Evolutionary conservation across 2,888 invertebrate genomes (phyloP).

Genomic region (Lymantria dispar): DNA sequence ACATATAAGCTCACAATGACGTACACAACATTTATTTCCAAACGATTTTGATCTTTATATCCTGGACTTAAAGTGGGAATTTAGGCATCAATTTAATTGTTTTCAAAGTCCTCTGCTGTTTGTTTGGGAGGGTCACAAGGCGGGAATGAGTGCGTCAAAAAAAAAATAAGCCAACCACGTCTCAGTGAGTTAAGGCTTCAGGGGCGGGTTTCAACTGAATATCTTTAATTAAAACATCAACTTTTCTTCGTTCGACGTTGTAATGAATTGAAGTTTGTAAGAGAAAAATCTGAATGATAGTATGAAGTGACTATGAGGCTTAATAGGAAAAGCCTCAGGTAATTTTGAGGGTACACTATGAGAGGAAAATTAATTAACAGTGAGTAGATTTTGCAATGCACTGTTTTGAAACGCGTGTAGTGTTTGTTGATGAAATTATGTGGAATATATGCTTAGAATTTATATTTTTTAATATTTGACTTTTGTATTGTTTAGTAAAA

Average conservation of each 20-base stretch:
- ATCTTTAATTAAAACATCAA: slow-evolving; percentile 80
- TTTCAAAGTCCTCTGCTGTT: slow-evolving; percentile 78
- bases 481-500: too few relatives aligned
- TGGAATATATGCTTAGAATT: background rate
- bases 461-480: too few relatives aligned
- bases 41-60: slow-evolving; percentile 14
- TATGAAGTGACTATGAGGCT: slow-evolving; percentile 27
- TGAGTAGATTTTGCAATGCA: slow-evolving; percentile 36
- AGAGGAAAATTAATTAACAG: slow-evolving; percentile 48
- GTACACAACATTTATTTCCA: slow-evolving; percentile 28
- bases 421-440: slow-evolving; percentile 22
- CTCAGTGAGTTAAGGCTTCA: slow-evolving; percentile 77
- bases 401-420: slow-evolving; percentile 30
- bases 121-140: slow-evolving; percentile 82
- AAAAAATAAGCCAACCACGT: slow-evolving; percentile 82
- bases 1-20: slow-evolving; percentile 39
- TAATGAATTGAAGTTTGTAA: slow-evolving; percentile 69
- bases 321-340: slow-evolving; percentile 36
- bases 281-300: slow-evolving; percentile 42
- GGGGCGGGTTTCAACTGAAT: slow-evolving; percentile 75
- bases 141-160: slow-evolving; percentile 81
- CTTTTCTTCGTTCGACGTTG: slow-evolving; percentile 55
- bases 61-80: slow-evolving; percentile 1
- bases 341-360: slow-evolving; percentile 35
- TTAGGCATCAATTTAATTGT: slow-evolving; percentile 48